Percentiles rank a stretch among this genome's conserved stretches.
Evolutionary conservation across 2,888 invertebrate genomes (phyloP).

Genomic region (Exephanes ischioxanthus): DNA sequence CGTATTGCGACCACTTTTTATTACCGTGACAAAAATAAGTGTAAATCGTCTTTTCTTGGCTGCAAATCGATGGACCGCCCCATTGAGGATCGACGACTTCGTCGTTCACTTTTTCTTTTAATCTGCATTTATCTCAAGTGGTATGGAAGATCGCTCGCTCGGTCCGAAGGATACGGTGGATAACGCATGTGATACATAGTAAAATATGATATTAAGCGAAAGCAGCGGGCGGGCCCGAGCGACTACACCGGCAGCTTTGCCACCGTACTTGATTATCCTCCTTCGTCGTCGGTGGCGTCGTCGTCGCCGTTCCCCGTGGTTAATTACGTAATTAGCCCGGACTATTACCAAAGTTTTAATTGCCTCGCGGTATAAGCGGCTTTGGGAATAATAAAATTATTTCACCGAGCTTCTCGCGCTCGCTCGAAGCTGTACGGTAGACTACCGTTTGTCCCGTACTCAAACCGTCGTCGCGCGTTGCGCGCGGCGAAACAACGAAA

Average conservation of each 20-base stretch:
- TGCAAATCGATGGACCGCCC: too few relatives aligned
- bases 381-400: slow-evolving; percentile 79
- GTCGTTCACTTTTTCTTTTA: too few relatives aligned
- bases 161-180: not conserved
- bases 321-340: slow-evolving; percentile 80
- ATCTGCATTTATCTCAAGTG: too few relatives aligned
- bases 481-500: slow-evolving; percentile 46
- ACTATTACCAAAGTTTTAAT: slow-evolving; percentile 83
- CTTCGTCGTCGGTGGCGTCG: not conserved
- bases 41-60: too few relatives aligned
- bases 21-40: too few relatives aligned
- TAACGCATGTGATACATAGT: not conserved
- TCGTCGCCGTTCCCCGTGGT: slow-evolving; percentile 36
- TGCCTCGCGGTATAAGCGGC: slow-evolving; percentile 78
- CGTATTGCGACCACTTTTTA: too few relatives aligned
- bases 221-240: not conserved
- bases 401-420: slow-evolving; percentile 57
- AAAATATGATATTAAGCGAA: slow-evolving; percentile 4
- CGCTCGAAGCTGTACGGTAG: slow-evolving; percentile 60
- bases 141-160: not conserved
- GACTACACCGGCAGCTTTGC: not conserved
- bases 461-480: not conserved
- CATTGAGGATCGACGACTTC: too few relatives aligned
- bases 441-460: slow-evolving; percentile 51
- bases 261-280: slow-evolving; percentile 30